phyloP scores from a whole-genome alignment of 2,888 invertebrate genomes.

The Chymomyza procnemis region DNA sequence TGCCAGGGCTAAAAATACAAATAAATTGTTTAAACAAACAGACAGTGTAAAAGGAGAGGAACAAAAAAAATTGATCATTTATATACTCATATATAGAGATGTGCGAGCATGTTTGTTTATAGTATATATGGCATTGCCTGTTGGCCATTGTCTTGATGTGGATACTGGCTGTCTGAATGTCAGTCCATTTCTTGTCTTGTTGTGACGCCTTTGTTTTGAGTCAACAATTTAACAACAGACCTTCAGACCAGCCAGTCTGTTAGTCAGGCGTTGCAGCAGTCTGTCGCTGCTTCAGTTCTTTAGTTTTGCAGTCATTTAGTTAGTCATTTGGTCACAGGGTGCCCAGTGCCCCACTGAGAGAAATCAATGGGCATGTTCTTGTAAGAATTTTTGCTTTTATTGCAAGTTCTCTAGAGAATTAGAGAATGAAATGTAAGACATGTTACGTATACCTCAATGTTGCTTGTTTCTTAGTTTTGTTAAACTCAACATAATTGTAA shows the following conservation, averaged over 20 bases:
- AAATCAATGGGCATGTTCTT: neutral
- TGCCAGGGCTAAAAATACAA: slow-evolving; percentile 54
- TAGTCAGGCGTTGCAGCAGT: neutral
- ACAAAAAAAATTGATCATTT: neutral
- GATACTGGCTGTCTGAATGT: neutral
- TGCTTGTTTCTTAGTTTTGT: too few relatives aligned
- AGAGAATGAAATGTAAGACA: too few relatives aligned
- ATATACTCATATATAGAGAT: neutral
- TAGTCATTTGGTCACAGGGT: neutral
- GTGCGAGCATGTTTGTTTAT: neutral
- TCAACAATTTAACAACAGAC: slow-evolving; percentile 32
- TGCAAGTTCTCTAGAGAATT: too few relatives aligned
- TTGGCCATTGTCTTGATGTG: neutral
- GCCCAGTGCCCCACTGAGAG: neutral
- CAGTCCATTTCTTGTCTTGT: slow-evolving; percentile 29
- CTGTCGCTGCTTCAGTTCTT: neutral
- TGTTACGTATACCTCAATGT: too few relatives aligned
- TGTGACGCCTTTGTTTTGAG: slow-evolving; percentile 63
- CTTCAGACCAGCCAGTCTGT: neutral
- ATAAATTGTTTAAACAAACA: slow-evolving; percentile 56
- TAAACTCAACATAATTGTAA: too few relatives aligned
- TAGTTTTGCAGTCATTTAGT: neutral
- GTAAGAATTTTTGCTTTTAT: too few relatives aligned
- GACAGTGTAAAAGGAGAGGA: neutral
- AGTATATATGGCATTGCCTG: neutral